A percentile compares a stretch with the other conserved stretches of the same genome.
Conservation (phyloP, 2,888 invertebrate species). For the Epirrhoe alternata region DNA sequence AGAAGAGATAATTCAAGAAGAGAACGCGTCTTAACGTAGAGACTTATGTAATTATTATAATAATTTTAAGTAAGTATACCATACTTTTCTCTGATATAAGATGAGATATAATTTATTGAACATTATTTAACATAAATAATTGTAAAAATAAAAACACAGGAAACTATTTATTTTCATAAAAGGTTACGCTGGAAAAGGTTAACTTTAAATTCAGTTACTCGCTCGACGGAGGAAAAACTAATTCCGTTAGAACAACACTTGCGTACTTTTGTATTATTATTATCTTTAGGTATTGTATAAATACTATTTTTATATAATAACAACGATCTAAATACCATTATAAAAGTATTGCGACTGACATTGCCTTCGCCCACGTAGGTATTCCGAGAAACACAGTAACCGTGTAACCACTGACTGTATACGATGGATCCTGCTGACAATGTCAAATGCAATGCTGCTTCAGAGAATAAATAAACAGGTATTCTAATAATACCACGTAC, state of each 20-base stretch:
- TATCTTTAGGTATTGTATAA: too few species aligned
- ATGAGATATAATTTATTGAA: too few species aligned
- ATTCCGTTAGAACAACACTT: neutral
- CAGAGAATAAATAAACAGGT: too few species aligned
- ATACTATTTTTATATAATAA: too few species aligned
- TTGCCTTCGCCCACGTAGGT: neutral
- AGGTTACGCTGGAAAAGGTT: neutral
- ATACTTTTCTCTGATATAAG: too few species aligned
- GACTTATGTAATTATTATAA: too few species aligned
- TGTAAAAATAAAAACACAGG: neutral
- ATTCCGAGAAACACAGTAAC: conserved; percentile 1
- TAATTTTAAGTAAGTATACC: too few species aligned
- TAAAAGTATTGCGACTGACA: conserved; percentile 10
- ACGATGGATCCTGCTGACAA: conserved; percentile 15
- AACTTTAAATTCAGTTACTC: neutral
- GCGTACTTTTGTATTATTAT: too few species aligned
- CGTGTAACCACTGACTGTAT: neutral
- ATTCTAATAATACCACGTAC: too few species aligned
- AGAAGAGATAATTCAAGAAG: too few species aligned
- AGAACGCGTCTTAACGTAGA: too few species aligned
- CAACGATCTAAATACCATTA: neutral
- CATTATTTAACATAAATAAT: neutral
- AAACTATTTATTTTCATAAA: neutral
- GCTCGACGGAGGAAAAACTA: neutral
- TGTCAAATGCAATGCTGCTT: conserved; percentile 14